A percentile compares a stretch with the other conserved stretches of the same genome.
Conservation (phyloP, 2,888 invertebrate genomes). For the Diogma glabrata region DNA sequence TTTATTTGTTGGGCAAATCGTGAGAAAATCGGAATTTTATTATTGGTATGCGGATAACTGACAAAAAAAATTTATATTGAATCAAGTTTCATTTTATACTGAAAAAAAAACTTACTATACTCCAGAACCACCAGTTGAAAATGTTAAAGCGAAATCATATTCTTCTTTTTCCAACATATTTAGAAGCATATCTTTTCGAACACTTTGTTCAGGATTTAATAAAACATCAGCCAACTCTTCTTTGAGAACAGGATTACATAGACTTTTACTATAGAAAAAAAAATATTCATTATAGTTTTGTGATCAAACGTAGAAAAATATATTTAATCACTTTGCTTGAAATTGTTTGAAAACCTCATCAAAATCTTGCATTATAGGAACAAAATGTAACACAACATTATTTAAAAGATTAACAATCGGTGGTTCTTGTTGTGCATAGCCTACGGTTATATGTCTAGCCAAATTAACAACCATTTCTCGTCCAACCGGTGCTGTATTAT, state of each 20-base stretch:
- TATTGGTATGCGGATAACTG: slow-evolving; percentile 25
- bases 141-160: slow-evolving; percentile 60
- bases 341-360: slow-evolving; percentile 25
- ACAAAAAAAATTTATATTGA: background rate
- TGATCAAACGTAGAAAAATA: background rate
- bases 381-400: slow-evolving; percentile 64
- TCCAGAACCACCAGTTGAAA: slow-evolving; percentile 61
- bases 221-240: slow-evolving; percentile 56
- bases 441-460: slow-evolving; percentile 66
- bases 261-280: slow-evolving; percentile 23
- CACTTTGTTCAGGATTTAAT: slow-evolving; percentile 33
- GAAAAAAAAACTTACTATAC: slow-evolving; percentile 39
- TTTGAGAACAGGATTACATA: slow-evolving; percentile 32
- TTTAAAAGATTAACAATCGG: slow-evolving; percentile 51
- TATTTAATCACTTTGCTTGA: slow-evolving; percentile 21
- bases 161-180: slow-evolving; percentile 51
- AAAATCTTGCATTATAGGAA: slow-evolving; percentile 44
- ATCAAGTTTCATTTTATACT: background rate
- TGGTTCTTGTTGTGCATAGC: slow-evolving; percentile 56
- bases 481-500: slow-evolving; percentile 69
- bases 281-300: background rate
- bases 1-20: slow-evolving; percentile 29
- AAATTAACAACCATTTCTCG: slow-evolving; percentile 74
- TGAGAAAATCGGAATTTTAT: slow-evolving; percentile 24
- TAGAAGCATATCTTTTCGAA: slow-evolving; percentile 40